Base-by-base conservation (phyloP, 2,888 invertebrate genomes). In the Ceriagrion tenellum region DNA sequence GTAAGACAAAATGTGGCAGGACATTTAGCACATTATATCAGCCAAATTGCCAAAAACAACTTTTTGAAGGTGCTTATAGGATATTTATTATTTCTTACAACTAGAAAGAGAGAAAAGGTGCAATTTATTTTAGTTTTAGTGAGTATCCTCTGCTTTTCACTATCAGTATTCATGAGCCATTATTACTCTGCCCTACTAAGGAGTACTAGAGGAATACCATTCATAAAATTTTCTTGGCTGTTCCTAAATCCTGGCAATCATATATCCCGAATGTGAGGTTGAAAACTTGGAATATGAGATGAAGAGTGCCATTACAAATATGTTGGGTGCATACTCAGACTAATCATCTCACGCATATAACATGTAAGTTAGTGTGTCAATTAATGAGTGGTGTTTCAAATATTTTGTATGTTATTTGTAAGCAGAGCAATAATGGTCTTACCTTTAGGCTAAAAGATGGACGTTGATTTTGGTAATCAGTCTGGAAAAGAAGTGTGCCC, bases 401-500 rank as follows among this genome's bases (percentile, higher is more conserved):
- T 2, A 12, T 69, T 8, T 26, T 69, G n/a, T 3, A n/a, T 69
- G 69, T 23, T 69, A 69, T 20, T 69, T 26, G 69, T 69, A 26
- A 69, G 8, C 69, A 69, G 69, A 69, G 69, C n/a, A 69, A 69
- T 47, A 47, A 47, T 26, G n/a, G 26, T 69, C 69, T 69, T 69
- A 69, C 69, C 69, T 69, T 69, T 8, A n/a, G 69, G n/a, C 69
- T 69, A 69, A 69, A 26, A 69, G 69, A 69, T 69, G 69, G 26
- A n/a, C 69, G 69, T 69, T 69, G 69, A 69, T 69, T 69, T 69
- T 69, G 69, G n/a, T 20, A 69, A 69, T 69, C 69, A 69, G 20
- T 69, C 69, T 69, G 69, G 69, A 69, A 69, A 69, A 69, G 69
- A 69, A 69, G 69, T 69, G 69, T 69, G n/a, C 69, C 69, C 69